A percentile compares a stretch with the other conserved stretches of the same genome.
These are phyloP conservation scores for Eriocheir sinensis DNA, from an alignment of 1,140 invertebrate species.

Conservation along the genomic window DNA sequence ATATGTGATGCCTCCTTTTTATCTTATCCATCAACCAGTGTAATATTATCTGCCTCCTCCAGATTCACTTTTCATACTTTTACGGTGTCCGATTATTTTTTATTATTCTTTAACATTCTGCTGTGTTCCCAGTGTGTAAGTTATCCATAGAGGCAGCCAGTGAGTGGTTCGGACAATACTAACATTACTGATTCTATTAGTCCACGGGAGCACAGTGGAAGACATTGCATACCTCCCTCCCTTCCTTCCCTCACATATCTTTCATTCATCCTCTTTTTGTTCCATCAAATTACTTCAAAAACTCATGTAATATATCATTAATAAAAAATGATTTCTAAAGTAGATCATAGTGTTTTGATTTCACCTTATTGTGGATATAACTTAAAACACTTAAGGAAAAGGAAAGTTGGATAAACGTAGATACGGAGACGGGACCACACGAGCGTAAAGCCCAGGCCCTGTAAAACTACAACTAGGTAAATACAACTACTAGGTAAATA, in stretches of 20 bases:
- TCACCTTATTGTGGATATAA: no score
- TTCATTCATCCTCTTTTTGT: conserved; percentile 72
- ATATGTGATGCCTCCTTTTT: neutral
- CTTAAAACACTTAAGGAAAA: no score
- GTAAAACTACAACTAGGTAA: no score
- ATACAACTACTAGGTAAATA: no score
- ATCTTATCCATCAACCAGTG: neutral
- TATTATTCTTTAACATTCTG: neutral
- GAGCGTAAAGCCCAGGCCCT: no score
- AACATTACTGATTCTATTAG: neutral
- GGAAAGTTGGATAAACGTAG: no score
- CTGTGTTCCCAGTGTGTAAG: neutral
- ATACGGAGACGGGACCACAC: no score
- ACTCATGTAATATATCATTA: conserved; percentile 77
- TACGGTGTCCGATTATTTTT: no score
- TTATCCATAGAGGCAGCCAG: no score
- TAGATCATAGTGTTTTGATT: conserved; percentile 33
- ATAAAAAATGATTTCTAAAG: conserved; percentile 77
- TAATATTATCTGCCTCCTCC: neutral
- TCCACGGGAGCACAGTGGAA: neutral
- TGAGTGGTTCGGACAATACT: no score
- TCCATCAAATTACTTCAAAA: conserved; percentile 72
- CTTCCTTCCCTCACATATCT: conserved; percentile 63
- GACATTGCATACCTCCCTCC: neutral
- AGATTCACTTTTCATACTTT: neutral